Base-by-base conservation (phyloP, 2,113 vertebrate species). In the Podiceps cristatus region DNA sequence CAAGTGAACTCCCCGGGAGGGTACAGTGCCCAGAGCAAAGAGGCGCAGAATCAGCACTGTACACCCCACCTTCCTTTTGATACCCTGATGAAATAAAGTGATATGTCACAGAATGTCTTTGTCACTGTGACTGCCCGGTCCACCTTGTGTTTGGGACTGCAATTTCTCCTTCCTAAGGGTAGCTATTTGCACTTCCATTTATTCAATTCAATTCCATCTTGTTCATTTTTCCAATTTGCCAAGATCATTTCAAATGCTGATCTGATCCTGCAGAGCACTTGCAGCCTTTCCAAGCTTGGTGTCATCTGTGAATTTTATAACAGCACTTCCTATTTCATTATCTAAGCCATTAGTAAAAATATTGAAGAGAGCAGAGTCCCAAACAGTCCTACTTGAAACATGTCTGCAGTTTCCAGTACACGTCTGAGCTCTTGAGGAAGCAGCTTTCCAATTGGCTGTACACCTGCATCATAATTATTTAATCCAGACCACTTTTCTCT, bases 271-370 rank as follows among this genome's bases (percentile, higher is more conserved):
- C 44, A n/a, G 66, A 85, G 60, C 72, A 18, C 37, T 81, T 74
- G 28, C 78, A 94, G 88, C 67, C 76, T 82, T 94, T 94, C 85
- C 81, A 90, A 76, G 78, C 33, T 28, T 86, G 49, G 62, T 83
- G 63, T 85, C 87, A 92, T 76, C 69, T 91, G 74, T 63, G 55
- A 74, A 72, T 95, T 92, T 95, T 85, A 8, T 79, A 90, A 90
- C 58, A 78, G 66, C 66, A 53, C 45, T 91, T 94, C 35, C 35
- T 85, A 47, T 90, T 88, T 88, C 49, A 86, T 93, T 85, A 88
- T 73, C 40, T 60, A 66, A 85, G 29, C 37, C 22, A 86, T 79
- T 91, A 93, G 92, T 73, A 90, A 86, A 96, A 96, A 93, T 73
- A 79, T 23, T 86, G 71, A 93, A 76, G 69, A 90, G 18, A 82